These are phyloP conservation scores for Phasia obesa DNA, from an alignment of 2,888 invertebrate species.

Conservation along the genomic window DNA sequence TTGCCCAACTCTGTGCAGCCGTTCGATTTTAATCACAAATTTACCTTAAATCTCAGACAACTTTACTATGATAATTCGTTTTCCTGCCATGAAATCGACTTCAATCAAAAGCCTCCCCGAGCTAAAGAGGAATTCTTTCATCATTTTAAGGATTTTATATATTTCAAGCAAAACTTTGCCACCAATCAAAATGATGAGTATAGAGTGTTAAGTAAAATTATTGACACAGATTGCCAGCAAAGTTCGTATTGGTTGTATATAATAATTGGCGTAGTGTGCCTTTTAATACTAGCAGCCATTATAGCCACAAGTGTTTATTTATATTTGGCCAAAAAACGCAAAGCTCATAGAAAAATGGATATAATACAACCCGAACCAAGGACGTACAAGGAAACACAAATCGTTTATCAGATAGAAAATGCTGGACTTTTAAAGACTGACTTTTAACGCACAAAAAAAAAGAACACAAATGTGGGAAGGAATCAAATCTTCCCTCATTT, in stretches of 20 bases:
- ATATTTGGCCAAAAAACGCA: conserved; percentile 83
- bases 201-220: conserved; percentile 77
- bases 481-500: background rate
- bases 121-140: conserved; percentile 78
- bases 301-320: conserved; percentile 82
- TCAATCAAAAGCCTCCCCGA: conserved; percentile 73
- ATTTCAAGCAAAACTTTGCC: conserved; percentile 47
- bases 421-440: conserved; percentile 92
- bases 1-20: conserved; percentile 72
- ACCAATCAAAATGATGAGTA: conserved; percentile 70
- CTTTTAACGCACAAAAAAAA: conserved; percentile 81
- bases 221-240: conserved; percentile 77
- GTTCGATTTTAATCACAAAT: conserved; percentile 77
- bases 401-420: conserved; percentile 92
- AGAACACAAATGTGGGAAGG: conserved; percentile 38
- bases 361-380: conserved; percentile 91
- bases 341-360: conserved; percentile 84
- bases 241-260: conserved; percentile 82
- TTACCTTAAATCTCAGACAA: conserved; percentile 78
- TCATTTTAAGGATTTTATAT: conserved; percentile 72
- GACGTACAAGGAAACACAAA: conserved; percentile 92
- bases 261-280: conserved; percentile 82
- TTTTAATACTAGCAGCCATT: conserved; percentile 83
- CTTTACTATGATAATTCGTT: conserved; percentile 77
- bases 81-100: conserved; percentile 77